Conservation (phyloP, 2,797 vertebrate species). For the Thamnophis elegans region DNA sequence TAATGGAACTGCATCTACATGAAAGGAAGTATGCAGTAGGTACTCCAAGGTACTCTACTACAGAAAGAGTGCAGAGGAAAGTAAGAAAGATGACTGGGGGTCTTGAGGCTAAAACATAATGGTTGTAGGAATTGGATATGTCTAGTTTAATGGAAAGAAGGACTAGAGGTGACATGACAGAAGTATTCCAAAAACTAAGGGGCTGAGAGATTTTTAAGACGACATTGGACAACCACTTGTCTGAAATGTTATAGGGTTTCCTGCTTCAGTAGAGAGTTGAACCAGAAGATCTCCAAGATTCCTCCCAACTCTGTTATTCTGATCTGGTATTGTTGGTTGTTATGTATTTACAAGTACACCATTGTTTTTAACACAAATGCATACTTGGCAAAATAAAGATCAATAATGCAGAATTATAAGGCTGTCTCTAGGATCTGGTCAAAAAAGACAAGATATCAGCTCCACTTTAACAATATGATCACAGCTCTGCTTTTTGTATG, state of each 20-base stretch:
- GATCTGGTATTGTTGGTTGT: not conserved
- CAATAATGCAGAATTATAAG: constrained; percentile 30
- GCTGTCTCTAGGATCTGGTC: not conserved
- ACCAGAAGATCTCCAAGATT: not conserved
- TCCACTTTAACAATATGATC: not conserved
- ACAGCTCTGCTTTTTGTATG: not conserved
- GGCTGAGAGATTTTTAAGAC: not conserved
- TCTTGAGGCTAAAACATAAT: not conserved
- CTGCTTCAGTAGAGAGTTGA: not conserved
- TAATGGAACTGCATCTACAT: no score
- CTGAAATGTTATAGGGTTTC: not conserved
- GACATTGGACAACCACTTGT: not conserved
- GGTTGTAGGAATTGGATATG: not conserved
- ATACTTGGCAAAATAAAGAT: constrained; percentile 37
- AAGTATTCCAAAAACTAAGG: not conserved
- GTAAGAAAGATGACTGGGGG: no score
- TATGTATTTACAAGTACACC: not conserved
- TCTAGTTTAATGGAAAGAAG: not conserved
- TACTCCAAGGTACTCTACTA: no score
- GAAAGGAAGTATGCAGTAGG: no score
- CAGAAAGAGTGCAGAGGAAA: no score
- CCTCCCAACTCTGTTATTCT: not conserved
- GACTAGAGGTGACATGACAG: not conserved
- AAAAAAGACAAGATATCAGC: not conserved
- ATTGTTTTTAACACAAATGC: not conserved